Base-by-base conservation (phyloP, 2,888 invertebrate genomes). In the Belgica antarctica region DNA sequence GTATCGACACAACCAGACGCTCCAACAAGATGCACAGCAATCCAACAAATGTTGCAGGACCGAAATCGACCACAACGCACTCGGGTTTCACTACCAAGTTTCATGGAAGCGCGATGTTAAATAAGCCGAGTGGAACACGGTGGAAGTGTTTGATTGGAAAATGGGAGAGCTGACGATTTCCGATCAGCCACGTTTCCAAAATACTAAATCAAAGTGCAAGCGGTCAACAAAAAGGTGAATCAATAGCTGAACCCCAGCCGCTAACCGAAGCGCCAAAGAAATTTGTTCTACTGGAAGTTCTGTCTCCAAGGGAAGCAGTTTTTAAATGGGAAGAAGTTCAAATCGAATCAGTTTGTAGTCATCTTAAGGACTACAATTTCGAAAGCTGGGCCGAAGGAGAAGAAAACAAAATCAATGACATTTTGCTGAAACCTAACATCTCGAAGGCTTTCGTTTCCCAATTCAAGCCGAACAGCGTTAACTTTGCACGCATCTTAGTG, bases 281-380 rank as follows among this genome's bases (percentile, higher is more conserved):
- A 78, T 93, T 96, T 77, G 88, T 88, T 0, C 81, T 95, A 62
- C 82, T 87, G 0, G 85, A 89, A 74, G 86, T 94, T 25, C 87
- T 88, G 34, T 88, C 89, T 15, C 89, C 92, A 41, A 94, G 90
- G 31, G 87, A 88, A 1, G 97, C 95, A 0, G 80, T 90, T 31
- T 85, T 99, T 70, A 87, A 87, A 74, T 99, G 98, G 98, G 87
- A 88, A 76, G 87, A 92, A 0, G 95, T 98, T 0, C 83, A 88
- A 27, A 82, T 86, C 0, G 87, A 89, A 24, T 88, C 91, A 0
- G 87, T 98, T 0, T 85, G 89, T 31, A 98, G 98, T 7, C 92
- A 94, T 80, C 94, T 98, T 81, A 90, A 89, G 75, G 98, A 97
- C 1, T 98, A 98, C 81, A 95, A 94, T 84, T 92, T 98, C 72